Conservation (phyloP, 2,888 invertebrate species). For the Monochamus alternatus region DNA sequence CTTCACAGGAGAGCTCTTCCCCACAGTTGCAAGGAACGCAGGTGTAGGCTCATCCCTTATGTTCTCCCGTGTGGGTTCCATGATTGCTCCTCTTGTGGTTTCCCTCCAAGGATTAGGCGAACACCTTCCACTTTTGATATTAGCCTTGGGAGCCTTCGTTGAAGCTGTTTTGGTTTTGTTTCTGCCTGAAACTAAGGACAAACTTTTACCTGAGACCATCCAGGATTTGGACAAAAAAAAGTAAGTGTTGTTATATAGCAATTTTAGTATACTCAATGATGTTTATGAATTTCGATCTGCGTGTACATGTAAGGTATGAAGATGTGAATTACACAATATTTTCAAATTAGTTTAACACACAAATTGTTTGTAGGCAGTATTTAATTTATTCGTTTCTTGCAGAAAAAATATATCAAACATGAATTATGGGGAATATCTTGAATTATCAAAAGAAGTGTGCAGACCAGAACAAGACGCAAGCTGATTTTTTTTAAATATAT, state of each 20-base stretch:
- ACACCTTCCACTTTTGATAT: constrained; percentile 64
- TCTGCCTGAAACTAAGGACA: constrained; percentile 68
- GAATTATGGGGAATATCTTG: neutral
- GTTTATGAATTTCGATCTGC: too few relatives aligned
- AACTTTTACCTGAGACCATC: constrained; percentile 73
- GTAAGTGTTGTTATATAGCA: neutral
- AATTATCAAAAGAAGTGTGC: neutral
- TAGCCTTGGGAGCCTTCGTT: constrained; percentile 61
- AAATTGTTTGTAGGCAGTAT: neutral
- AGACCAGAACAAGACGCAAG: neutral
- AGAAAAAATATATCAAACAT: neutral
- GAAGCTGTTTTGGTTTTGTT: constrained; percentile 64
- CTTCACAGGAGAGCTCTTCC: constrained; percentile 85
- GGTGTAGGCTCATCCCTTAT: constrained; percentile 84
- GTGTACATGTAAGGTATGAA: too few relatives aligned
- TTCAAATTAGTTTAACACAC: too few relatives aligned
- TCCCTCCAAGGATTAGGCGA: constrained; percentile 58
- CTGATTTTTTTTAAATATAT: neutral
- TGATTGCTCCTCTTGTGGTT: constrained; percentile 72
- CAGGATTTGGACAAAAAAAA: constrained; percentile 68
- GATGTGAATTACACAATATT: too few relatives aligned
- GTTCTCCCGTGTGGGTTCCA: constrained; percentile 85
- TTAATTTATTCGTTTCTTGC: neutral
- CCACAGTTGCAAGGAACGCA: constrained; percentile 84
- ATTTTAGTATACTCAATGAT: too few relatives aligned